phyloP scores from a whole-genome alignment of 2,888 invertebrate genomes.

The Anticlea derivata region DNA sequence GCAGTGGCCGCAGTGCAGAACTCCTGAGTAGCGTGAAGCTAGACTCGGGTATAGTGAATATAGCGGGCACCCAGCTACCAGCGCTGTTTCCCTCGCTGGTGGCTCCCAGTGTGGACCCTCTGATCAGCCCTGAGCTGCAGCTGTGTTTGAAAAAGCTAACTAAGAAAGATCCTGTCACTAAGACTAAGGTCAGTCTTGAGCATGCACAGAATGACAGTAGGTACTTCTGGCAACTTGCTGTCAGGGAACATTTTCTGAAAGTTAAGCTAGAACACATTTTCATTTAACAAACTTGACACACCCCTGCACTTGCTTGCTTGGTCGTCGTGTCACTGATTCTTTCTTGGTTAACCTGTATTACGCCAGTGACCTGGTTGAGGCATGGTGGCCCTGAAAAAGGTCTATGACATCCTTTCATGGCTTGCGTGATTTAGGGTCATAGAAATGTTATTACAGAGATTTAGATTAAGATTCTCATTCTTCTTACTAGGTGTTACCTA shows the following conservation, averaged over 20 bases:
- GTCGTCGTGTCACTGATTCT: too few relatives aligned
- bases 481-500: too few relatives aligned
- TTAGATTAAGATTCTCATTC: too few relatives aligned
- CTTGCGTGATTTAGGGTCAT: too few relatives aligned
- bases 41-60: constrained; percentile 39
- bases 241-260: constrained; percentile 90
- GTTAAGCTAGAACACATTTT: too few relatives aligned
- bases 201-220: constrained; percentile 92
- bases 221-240: constrained; percentile 90
- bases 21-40: constrained; percentile 83
- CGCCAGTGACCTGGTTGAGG: too few relatives aligned
- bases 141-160: constrained; percentile 93
- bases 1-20: constrained; percentile 94
- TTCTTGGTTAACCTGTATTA: too few relatives aligned
- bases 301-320: too few relatives aligned
- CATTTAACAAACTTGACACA: too few relatives aligned
- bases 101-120: constrained; percentile 84
- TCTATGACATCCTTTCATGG: too few relatives aligned
- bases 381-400: too few relatives aligned
- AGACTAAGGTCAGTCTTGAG: constrained; percentile 90
- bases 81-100: constrained; percentile 63
- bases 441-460: too few relatives aligned
- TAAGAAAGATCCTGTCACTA: constrained; percentile 95
- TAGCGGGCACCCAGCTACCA: constrained; percentile 48
- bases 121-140: constrained; percentile 89